Conservation (phyloP, 2,113 vertebrate genomes). For the Psilopogon haemacephalus region DNA sequence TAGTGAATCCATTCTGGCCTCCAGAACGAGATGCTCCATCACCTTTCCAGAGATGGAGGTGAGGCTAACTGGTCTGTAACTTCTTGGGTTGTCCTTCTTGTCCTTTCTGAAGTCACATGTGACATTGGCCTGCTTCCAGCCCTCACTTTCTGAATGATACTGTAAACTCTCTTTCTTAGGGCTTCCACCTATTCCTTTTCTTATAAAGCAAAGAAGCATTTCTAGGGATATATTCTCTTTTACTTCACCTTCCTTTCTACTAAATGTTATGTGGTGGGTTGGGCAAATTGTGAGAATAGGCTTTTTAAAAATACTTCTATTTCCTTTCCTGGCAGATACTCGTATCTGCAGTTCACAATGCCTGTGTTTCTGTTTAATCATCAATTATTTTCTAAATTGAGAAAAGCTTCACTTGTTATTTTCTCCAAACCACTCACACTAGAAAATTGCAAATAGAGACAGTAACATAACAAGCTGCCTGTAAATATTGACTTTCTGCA, state of each 20-base stretch:
- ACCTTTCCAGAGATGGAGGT: no score
- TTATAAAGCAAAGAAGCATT: neutral
- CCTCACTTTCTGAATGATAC: neutral
- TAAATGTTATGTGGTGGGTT: neutral
- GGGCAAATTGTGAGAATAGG: neutral
- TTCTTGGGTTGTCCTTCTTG: no score
- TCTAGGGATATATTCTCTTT: neutral
- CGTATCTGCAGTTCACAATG: neutral
- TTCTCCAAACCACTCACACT: neutral
- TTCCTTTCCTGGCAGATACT: constrained; percentile 2
- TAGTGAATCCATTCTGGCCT: no score
- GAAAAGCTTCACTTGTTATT: neutral
- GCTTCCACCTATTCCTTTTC: neutral
- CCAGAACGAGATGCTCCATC: no score
- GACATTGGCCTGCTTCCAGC: neutral
- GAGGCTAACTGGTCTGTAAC: no score
- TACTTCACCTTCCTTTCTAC: neutral
- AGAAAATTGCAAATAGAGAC: neutral
- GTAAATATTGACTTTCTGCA: neutral
- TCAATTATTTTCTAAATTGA: constrained; percentile 20
- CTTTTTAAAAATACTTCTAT: constrained; percentile 5
- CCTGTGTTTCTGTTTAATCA: neutral
- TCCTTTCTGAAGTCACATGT: no score
- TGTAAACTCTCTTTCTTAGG: neutral
- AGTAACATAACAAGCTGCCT: neutral